Conservation (phyloP, 2,797 vertebrate genomes). For the Betta splendens region DNA sequence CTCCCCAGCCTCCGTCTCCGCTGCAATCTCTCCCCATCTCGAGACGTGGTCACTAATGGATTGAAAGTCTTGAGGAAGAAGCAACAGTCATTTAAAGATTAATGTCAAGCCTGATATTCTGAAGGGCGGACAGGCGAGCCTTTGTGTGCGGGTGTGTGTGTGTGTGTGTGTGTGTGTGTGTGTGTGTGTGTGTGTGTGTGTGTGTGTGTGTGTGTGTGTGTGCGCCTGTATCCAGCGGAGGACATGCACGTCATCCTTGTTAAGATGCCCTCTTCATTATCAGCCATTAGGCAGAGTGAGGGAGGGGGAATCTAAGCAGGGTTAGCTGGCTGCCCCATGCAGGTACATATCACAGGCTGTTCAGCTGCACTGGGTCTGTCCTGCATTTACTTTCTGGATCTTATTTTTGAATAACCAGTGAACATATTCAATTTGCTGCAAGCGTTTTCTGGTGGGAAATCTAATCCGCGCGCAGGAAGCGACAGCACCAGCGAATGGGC, state of each 20-base stretch:
- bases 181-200: too few species aligned
- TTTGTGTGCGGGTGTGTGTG: conserved; percentile 20
- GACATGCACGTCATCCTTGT: conserved; percentile 65
- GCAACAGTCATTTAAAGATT: conserved; percentile 82
- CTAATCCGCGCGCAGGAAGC: conserved; percentile 3
- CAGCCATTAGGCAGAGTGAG: conserved; percentile 70
- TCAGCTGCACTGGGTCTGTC: neutral
- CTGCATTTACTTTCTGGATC: conserved; percentile 1
- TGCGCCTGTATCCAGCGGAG: conserved; percentile 47
- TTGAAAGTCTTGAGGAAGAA: conserved; percentile 80
- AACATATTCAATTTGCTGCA: neutral
- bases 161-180: too few species aligned
- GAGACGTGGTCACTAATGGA: conserved; percentile 78
- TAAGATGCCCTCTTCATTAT: conserved; percentile 77
- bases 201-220: conserved; percentile 25
- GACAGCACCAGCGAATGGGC: conserved; percentile 6
- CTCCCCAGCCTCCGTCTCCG: conserved; percentile 51
- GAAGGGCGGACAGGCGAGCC: conserved; percentile 71
- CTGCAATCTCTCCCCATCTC: conserved; percentile 73
- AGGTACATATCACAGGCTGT: conserved; percentile 61
- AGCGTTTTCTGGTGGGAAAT: neutral
- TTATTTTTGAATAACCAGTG: neutral
- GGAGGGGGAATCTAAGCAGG: conserved; percentile 43
- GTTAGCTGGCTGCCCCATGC: conserved; percentile 56
- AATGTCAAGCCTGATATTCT: conserved; percentile 78